A percentile compares a stretch with the other conserved stretches of the same genome.
These are phyloP conservation scores for Halyomorpha halys DNA, from an alignment of 1,140 invertebrate species.

Conservation along the genomic window DNA sequence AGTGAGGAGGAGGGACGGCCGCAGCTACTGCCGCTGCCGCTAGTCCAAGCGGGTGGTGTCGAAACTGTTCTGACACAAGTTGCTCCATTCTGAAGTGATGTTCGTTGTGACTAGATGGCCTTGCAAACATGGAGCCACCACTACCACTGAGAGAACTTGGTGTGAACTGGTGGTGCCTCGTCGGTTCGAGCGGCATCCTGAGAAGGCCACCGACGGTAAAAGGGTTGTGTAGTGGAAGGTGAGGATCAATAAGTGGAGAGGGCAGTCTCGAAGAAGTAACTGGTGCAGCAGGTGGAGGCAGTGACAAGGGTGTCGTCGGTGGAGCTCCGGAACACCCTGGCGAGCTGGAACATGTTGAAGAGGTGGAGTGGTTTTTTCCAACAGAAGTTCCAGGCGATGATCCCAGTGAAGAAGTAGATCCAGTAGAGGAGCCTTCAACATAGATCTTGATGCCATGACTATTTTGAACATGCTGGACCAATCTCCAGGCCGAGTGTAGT, in stretches of 20 bases:
- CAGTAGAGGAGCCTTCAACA: constrained; percentile 49
- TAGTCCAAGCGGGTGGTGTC: constrained; percentile 41
- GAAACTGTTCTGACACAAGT: constrained; percentile 65
- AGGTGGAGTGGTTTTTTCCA: constrained; percentile 41
- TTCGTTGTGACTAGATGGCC: constrained; percentile 55
- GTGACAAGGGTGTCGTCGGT: constrained; percentile 39
- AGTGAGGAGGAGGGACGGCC: constrained; percentile 33
- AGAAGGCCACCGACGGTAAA: constrained; percentile 55
- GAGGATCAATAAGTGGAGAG: constrained; percentile 33
- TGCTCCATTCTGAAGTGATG: constrained; percentile 71
- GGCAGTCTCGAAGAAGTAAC: constrained; percentile 24
- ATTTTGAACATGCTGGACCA: constrained; percentile 90
- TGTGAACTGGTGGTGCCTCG: constrained; percentile 32
- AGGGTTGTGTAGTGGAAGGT: constrained; percentile 51
- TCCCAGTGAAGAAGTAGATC: constrained; percentile 33
- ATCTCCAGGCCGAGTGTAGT: constrained; percentile 80
- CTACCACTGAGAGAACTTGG: constrained; percentile 46
- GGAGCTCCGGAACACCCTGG: constrained; percentile 35
- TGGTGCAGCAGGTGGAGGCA: constrained; percentile 45
- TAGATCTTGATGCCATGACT: constrained; percentile 90
- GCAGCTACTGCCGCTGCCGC: constrained; percentile 44
- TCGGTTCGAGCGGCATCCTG: constrained; percentile 46
- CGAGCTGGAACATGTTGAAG: constrained; percentile 42
- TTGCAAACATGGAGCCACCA: constrained; percentile 53
- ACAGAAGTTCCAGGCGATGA: constrained; percentile 37